Conservation (phyloP, 1,140 invertebrate species). For the Drosophila tropicalis region DNA sequence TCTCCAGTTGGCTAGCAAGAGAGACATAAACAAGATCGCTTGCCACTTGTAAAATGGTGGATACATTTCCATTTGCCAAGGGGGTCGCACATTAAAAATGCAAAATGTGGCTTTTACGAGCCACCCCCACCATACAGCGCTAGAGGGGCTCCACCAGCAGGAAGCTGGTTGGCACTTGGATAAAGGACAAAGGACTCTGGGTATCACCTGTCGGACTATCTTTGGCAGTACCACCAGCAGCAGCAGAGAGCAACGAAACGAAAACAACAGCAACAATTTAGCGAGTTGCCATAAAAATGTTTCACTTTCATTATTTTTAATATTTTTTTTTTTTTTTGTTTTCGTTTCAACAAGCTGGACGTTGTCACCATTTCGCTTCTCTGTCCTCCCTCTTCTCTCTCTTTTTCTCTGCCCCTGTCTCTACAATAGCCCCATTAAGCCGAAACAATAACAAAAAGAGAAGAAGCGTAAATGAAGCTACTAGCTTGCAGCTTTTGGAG, state of each 20-base stretch:
- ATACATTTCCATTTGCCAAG: slow-evolving; percentile 51
- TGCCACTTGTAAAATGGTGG: slow-evolving; percentile 66
- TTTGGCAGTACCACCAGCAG: slow-evolving; percentile 18
- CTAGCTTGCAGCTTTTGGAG: background rate
- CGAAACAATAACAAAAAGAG: slow-evolving; percentile 42
- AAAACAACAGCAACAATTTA: slow-evolving; percentile 9
- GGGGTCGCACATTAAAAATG: slow-evolving; percentile 65
- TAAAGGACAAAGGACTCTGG: background rate
- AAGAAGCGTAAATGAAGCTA: slow-evolving; percentile 30
- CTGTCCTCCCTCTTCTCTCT: slow-evolving; percentile 15
- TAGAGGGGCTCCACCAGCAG: slow-evolving; percentile 1
- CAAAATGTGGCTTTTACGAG: slow-evolving; percentile 75
- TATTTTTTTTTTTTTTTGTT: slow-evolving; percentile 40
- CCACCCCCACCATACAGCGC: background rate
- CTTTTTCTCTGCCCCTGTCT: background rate
- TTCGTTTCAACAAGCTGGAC: slow-evolving; percentile 25
- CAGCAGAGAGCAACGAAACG: background rate
- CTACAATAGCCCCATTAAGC: slow-evolving; percentile 34
- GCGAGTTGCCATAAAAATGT: slow-evolving; percentile 64
- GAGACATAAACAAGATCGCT: slow-evolving; percentile 76
- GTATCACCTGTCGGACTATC: slow-evolving; percentile 27
- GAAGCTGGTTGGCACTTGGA: background rate
- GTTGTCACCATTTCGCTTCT: slow-evolving; percentile 22
- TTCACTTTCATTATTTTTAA: slow-evolving; percentile 80
- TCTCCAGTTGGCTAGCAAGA: slow-evolving; percentile 37